A percentile compares a stretch with the other conserved stretches of the same genome.
Evolutionary conservation across 2,113 vertebrate genomes (phyloP).

Genomic region (Anarrhichthys ocellatus): DNA sequence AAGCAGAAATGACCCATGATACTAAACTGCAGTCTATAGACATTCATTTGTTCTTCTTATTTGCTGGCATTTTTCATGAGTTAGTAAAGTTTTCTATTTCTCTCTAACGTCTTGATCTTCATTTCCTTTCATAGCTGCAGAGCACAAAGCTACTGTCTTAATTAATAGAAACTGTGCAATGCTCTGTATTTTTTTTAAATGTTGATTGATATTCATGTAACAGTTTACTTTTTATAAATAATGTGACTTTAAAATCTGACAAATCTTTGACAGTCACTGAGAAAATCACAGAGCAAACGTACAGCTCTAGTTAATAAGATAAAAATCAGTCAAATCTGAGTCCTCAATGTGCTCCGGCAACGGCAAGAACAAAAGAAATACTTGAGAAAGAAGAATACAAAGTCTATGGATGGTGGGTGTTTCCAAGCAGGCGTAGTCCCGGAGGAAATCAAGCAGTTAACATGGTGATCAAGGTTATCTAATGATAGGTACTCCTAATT

Average conservation of each 20-base stretch:
- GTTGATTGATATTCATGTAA: not conserved
- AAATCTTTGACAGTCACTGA: not conserved
- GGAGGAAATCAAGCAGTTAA: constrained; percentile 41
- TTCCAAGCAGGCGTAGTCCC: constrained; percentile 15
- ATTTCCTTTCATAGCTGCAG: not conserved
- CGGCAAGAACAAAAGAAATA: constrained; percentile 17
- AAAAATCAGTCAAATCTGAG: not conserved
- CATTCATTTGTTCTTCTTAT: not conserved
- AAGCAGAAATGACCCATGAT: not conserved
- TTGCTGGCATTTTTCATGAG: not conserved
- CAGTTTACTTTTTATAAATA: not conserved
- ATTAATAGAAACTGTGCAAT: not conserved
- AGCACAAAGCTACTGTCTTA: not conserved
- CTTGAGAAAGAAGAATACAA: not conserved
- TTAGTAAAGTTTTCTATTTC: not conserved
- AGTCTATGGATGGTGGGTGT: constrained; percentile 28
- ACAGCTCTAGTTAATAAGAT: not conserved
- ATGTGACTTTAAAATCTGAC: constrained; percentile 3
- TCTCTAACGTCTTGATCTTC: not conserved
- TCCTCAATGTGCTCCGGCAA: not conserved
- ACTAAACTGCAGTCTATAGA: not conserved
- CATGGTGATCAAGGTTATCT: constrained; percentile 26
- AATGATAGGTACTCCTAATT: constrained; percentile 24
- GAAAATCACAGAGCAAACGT: not conserved
- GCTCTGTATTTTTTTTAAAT: not conserved